Evolutionary conservation across 2,797 vertebrate species (phyloP), one percentile per base, ranked within the genome.

Genomic region (Sternarchorhynchus goeldii): DNA sequence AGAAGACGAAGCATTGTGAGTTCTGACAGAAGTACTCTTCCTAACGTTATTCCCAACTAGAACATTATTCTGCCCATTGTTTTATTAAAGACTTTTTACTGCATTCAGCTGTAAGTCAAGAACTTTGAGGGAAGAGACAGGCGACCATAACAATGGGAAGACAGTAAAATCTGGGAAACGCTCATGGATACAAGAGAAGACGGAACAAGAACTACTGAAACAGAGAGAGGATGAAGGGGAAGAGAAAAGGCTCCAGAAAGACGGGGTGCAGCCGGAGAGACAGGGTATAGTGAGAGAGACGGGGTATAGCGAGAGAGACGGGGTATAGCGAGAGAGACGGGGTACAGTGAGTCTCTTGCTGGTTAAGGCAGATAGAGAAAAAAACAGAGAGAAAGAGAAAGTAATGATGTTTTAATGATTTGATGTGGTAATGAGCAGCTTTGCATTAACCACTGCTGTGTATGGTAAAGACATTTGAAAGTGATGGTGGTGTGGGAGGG

Each of bases 331-430:
- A 73, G 1, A 73, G 65, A n/a, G n/a, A 18, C 41, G 60, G 25
- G 25, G 25, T 25, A 25, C 25, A 25, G 25, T 25, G 20, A 62
- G 4, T 25, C 21, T 25, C 18, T 25, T 50, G 45, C 45, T 50
- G 45, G 45, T 10, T 50, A 63, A 55, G 10, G n/a, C 45, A 34
- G 17, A 16, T 20, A 53, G 31, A 69, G 16, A 63, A 5, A 58
- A 31, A 4, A 8, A 0, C 10, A 36, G 32, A 71, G 6, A 73
- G 29, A 17, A 14, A 79, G 8, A 29, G 17, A 69, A 4, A 20
- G 65, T 41, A 41, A 31, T 69, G 59, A 56, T 56, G 45, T 63
- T 82, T 81, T 81, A 77, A 79, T 79, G 73, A 71, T 77, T n/a
- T 21, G 65, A 64, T 66, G 58, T 45, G 76, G 66, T 76, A 77